Base-by-base conservation (phyloP, 2,113 vertebrate species). In the Globicephala melas region DNA sequence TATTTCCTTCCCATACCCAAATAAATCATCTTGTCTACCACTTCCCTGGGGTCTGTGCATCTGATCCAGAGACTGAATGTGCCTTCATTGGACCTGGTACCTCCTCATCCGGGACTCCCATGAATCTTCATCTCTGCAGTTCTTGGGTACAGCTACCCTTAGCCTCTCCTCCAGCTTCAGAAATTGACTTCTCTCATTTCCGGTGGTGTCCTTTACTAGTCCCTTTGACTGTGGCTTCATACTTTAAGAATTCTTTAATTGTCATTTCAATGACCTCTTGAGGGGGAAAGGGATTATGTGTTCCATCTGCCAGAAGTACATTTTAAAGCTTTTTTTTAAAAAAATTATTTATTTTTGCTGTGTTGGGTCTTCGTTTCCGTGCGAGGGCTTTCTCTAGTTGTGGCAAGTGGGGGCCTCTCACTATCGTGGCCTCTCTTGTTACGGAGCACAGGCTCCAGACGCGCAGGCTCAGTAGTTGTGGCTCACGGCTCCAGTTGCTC, bases 11-110 rank as follows among this genome's bases (percentile, higher is more conserved):
- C n/a, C 13, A 21, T 28, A 31, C 44, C 21, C 55, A 14, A 26
- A 20, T 63, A 60, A 50, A 21, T 44, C 11, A 21, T 8, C 63
- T 21, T 18, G 3, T 1, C 1, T 1, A 25, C 25, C 18, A 31
- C 25, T 38, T 14, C 31, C 3, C 44, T 23, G 36, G 28, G 91
- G 25, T 36, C 18, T 79, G 15, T 41, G 55, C 28, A 15, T 67
- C 21, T 41, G 20, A 13, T 33, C 18, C 12, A n/a, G 26, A n/a
- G 38, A 17, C n/a, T 0, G 15, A 20, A 10, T 25, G 5, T 23
- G 62, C 55, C 13, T 55, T 71, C 33, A 13, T 67, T n/a, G n/a
- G 47, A 36, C 33, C 28, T 55, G 20, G 7, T 13, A 3, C 18
- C 28, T 47, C 28, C 10, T 0, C 12, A 13, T 53, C 18, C n/a